These are phyloP conservation scores for Nyctalus aviator DNA, from an alignment of 2,797 vertebrate genomes.

Conservation along the genomic window DNA sequence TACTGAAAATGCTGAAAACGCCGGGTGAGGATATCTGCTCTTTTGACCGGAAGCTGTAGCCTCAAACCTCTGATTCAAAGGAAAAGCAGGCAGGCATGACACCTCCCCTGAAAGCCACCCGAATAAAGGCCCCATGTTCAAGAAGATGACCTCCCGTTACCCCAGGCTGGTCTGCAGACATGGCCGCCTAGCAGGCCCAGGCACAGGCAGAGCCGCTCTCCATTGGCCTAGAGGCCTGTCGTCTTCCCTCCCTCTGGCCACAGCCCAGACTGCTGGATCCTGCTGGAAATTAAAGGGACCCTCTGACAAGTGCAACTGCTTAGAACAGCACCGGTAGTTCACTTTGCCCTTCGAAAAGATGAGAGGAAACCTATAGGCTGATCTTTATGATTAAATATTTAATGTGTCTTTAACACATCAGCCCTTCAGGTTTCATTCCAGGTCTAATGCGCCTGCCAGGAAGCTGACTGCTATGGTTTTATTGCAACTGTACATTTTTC, in stretches of 20 bases:
- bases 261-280: conserved; percentile 62
- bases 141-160: conserved; percentile 73
- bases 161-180: not conserved
- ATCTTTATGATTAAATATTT: conserved; percentile 66
- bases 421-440: conserved; percentile 62
- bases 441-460: not conserved
- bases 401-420: not conserved
- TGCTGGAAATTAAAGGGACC: conserved; percentile 35
- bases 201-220: not conserved
- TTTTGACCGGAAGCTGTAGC: conserved; percentile 60
- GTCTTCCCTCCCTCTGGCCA: conserved; percentile 53
- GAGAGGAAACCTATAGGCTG: conserved; percentile 41
- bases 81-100: conserved; percentile 68
- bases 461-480: not conserved
- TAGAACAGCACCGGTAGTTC: not conserved
- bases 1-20: conserved; percentile 63
- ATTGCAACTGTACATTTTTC: conserved; percentile 1
- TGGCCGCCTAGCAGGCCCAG: not conserved
- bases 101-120: conserved; percentile 75
- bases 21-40: conserved; percentile 64
- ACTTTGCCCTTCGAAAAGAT: conserved; percentile 48
- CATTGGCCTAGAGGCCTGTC: not conserved
- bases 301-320: conserved; percentile 48
- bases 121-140: conserved; percentile 78
- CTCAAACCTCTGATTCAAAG: conserved; percentile 78